A percentile compares a stretch with the other conserved stretches of the same genome.
phyloP scores from a whole-genome alignment of 2,888 invertebrate species.

The Andrena hattorfiana region DNA sequence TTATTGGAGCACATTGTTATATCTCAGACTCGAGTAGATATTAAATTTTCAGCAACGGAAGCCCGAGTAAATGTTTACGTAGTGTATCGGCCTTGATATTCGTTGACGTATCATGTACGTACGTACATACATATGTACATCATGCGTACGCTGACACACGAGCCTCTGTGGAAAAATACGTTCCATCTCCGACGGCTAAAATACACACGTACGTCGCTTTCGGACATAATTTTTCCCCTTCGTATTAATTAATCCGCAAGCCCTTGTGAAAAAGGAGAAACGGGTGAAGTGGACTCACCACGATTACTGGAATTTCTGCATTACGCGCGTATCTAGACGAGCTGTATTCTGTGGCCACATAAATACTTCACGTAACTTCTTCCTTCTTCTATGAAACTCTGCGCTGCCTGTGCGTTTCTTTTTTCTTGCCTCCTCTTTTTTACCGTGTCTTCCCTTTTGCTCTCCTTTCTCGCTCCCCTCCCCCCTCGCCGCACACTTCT shows the following conservation, averaged over 20 bases:
- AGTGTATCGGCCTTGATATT: slow-evolving; percentile 44
- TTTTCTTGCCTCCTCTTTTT: not conserved
- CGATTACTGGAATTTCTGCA: slow-evolving; percentile 20
- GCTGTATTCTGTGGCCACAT: slow-evolving; percentile 24
- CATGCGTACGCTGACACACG: no score
- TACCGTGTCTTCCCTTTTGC: slow-evolving; percentile 7
- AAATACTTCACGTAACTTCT: slow-evolving; percentile 53
- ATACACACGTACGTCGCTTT: not conserved
- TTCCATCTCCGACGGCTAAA: no score
- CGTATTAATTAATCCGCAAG: not conserved
- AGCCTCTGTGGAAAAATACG: no score
- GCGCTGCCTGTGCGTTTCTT: not conserved
- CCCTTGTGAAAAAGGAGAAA: not conserved
- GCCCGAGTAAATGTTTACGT: slow-evolving; percentile 53
- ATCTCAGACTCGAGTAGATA: slow-evolving; percentile 35
- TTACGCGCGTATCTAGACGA: slow-evolving; percentile 4
- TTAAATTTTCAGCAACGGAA: slow-evolving; percentile 62
- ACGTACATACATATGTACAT: no score
- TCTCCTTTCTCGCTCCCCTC: not conserved
- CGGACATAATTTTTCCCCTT: not conserved
- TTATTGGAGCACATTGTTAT: slow-evolving; percentile 52
- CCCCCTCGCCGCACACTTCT: not conserved
- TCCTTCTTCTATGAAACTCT: slow-evolving; percentile 38
- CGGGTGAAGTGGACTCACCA: not conserved
- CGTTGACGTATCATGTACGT: not conserved